These are phyloP conservation scores for Chiloscyllium plagiosum DNA, from an alignment of 2,113 vertebrate species.

Conservation along the genomic window DNA sequence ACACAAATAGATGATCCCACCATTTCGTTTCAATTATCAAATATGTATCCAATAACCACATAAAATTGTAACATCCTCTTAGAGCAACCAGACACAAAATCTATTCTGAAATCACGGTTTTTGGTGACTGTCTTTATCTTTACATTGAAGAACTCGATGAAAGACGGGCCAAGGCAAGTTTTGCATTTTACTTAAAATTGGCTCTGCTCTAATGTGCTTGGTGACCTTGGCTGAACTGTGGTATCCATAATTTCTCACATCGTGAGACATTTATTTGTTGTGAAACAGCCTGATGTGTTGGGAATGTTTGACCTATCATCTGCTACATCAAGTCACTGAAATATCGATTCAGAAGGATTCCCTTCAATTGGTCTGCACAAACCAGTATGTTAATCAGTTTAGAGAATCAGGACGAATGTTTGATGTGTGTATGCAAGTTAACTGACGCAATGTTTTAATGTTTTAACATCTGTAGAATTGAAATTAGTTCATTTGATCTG, in stretches of 20 bases:
- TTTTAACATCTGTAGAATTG: not conserved
- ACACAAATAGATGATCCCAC: too few relatives aligned
- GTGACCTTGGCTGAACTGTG: not conserved
- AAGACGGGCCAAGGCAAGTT: too few relatives aligned
- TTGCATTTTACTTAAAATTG: not conserved
- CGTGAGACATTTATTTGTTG: not conserved
- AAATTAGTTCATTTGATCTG: not conserved
- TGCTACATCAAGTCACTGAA: not conserved
- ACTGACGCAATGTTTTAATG: not conserved
- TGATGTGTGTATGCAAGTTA: not conserved
- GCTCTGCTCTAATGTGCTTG: not conserved
- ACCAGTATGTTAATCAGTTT: not conserved
- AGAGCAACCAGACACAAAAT: not conserved
- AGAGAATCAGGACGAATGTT: not conserved
- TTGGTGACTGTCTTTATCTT: not conserved
- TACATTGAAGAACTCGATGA: not conserved
- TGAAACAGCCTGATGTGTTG: not conserved
- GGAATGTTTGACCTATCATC: not conserved
- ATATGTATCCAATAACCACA: not conserved
- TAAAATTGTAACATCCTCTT: not conserved
- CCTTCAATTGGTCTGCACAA: not conserved
- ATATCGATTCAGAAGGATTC: not conserved
- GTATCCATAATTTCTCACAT: not conserved
- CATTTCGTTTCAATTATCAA: too few relatives aligned
- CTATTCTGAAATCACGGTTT: not conserved